A percentile compares a stretch with the other conserved stretches of the same genome.
Evolutionary conservation across 2,888 invertebrate species (phyloP).

Genomic region (Apoderus coryli): DNA sequence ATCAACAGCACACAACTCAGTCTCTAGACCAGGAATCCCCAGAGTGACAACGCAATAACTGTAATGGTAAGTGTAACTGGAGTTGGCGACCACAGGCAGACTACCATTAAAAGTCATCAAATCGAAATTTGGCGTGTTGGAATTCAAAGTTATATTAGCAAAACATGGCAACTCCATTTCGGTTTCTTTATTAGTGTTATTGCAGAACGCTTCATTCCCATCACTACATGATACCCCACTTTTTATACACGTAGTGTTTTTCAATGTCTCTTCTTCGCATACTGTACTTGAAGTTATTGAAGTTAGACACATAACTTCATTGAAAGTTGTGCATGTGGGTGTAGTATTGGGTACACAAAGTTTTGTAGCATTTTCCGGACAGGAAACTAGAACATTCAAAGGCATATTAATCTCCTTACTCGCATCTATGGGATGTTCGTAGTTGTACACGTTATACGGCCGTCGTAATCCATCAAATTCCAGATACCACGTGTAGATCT

Average conservation of each 20-base stretch:
- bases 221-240: constrained; percentile 21
- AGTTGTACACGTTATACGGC: constrained; percentile 26
- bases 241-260: constrained; percentile 20
- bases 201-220: constrained; percentile 19
- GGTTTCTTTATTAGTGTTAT: constrained; percentile 15
- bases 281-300: constrained; percentile 19
- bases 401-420: constrained; percentile 26
- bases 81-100: constrained; percentile 14
- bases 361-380: constrained; percentile 24
- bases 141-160: constrained; percentile 25
- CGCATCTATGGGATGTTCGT: constrained; percentile 24
- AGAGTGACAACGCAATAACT: constrained; percentile 23
- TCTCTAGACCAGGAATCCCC: constrained; percentile 22
- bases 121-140: constrained; percentile 20
- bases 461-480: constrained; percentile 22
- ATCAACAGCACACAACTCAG: constrained; percentile 16
- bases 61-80: constrained; percentile 19
- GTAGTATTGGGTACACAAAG: constrained; percentile 25
- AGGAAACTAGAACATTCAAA: constrained; percentile 23
- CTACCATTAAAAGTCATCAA: constrained; percentile 18
- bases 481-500: constrained; percentile 22
- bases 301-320: constrained; percentile 27
- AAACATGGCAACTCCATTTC: constrained; percentile 24
- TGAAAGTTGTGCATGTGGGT: constrained; percentile 26
- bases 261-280: constrained; percentile 19